Percentiles rank a stretch among this genome's conserved stretches.
phyloP scores from a whole-genome alignment of 1,140 invertebrate genomes.

The Propsilocerus akamusi region DNA sequence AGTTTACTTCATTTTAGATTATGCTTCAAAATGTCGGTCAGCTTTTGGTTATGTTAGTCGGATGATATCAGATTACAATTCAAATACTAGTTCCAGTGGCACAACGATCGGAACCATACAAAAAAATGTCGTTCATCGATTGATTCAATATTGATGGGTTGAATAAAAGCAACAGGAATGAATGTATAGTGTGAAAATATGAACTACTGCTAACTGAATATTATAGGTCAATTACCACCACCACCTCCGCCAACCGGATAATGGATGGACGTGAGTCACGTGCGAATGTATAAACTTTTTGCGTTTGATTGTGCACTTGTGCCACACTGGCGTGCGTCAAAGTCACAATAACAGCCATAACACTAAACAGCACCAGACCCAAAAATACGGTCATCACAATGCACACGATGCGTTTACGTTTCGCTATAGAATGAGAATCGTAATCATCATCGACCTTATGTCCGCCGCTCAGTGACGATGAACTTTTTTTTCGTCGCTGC shows the following conservation, averaged over 20 bases:
- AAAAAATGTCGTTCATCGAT: no score
- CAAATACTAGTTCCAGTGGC: no score
- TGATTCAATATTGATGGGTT: neutral
- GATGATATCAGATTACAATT: no score
- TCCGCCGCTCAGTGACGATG: constrained; percentile 13
- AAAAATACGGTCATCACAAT: constrained; percentile 44
- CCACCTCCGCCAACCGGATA: constrained; percentile 8
- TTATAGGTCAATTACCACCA: constrained; percentile 3
- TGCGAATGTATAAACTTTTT: constrained; percentile 40
- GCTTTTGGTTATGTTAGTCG: no score
- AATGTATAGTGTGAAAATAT: neutral
- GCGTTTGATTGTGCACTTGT: constrained; percentile 32
- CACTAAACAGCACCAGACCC: constrained; percentile 41
- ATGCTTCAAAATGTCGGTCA: no score
- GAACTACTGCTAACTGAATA: neutral
- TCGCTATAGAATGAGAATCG: constrained; percentile 30
- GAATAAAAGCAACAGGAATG: constrained; percentile 1
- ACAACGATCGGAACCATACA: no score
- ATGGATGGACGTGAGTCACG: constrained; percentile 20
- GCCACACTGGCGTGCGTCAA: constrained; percentile 42
- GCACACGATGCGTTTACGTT: constrained; percentile 39
- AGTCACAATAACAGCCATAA: constrained; percentile 49
- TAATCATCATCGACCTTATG: constrained; percentile 16
- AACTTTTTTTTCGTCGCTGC: neutral
- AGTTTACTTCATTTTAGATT: neutral